Evolutionary conservation across 2,888 invertebrate genomes (phyloP).

Genomic region (Hoplodrina blanda): DNA sequence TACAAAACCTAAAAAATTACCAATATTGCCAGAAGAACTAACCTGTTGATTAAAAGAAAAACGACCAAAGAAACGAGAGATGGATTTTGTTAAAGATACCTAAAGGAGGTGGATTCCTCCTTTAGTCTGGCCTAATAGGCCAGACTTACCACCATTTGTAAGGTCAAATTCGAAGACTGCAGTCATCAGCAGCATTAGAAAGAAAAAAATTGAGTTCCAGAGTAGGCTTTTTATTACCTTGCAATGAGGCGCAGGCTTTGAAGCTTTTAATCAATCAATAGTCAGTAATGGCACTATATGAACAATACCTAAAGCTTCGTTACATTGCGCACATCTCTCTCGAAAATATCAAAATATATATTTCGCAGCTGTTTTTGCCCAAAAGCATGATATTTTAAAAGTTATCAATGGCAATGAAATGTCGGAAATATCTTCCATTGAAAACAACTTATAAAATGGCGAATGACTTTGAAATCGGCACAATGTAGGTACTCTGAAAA

Average conservation of each 20-base stretch:
- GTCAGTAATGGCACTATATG: too few species aligned
- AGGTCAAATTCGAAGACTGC: too few species aligned
- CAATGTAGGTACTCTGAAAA: constrained; percentile 55
- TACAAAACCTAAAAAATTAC: too few species aligned
- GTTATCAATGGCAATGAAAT: constrained; percentile 44
- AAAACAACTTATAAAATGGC: constrained; percentile 63
- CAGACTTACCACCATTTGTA: too few species aligned
- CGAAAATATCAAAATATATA: constrained; percentile 5
- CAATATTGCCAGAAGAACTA: not conserved
- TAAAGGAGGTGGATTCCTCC: not conserved
- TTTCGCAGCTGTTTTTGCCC: constrained; percentile 5
- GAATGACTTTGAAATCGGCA: constrained; percentile 65
- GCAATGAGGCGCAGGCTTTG: too few species aligned
- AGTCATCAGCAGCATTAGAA: too few species aligned
- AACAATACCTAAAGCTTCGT: too few species aligned
- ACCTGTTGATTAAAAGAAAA: not conserved
- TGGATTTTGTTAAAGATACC: not conserved
- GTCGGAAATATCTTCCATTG: constrained; percentile 60
- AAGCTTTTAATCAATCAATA: too few species aligned
- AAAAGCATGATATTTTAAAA: constrained; percentile 36
- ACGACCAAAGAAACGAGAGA: too few species aligned
- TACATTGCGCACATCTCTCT: not conserved
- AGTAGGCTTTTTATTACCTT: too few species aligned
- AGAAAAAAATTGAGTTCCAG: too few species aligned
- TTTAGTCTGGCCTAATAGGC: too few species aligned